Conservation (phyloP, 37 sponge, comb jelly and placozoan genomes). For the Crambe crambe region DNA sequence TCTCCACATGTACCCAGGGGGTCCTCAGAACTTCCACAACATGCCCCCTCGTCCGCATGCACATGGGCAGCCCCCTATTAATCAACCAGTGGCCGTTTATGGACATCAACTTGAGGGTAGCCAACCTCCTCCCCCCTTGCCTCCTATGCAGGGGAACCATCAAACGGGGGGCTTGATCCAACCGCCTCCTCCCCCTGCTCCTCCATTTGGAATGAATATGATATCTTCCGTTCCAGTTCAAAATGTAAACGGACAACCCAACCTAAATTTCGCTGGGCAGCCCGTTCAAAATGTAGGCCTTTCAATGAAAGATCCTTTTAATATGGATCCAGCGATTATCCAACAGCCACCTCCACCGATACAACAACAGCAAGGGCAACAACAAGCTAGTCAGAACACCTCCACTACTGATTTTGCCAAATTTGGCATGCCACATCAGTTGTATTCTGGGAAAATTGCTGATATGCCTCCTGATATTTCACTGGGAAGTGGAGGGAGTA, state of each 20-base stretch:
- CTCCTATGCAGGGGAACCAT: not conserved
- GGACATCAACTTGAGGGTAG: conserved; percentile 24
- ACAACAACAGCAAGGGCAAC: not conserved
- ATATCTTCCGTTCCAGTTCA: not conserved
- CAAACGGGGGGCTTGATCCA: conserved; percentile 10
- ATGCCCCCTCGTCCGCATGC: conserved; percentile 16
- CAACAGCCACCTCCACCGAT: not conserved
- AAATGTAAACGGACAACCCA: conserved; percentile 7
- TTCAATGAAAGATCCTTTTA: not conserved
- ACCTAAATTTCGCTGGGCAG: conserved; percentile 12
- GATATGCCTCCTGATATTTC: not conserved
- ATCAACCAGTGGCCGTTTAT: conserved; percentile 13
- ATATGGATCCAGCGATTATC: not conserved
- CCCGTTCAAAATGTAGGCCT: conserved; percentile 1
- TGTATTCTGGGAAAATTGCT: not conserved
- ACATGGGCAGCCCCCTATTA: not conserved
- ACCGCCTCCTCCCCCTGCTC: not conserved
- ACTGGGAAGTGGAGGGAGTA: not conserved
- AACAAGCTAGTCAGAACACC: not conserved
- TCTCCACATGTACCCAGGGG: conserved; percentile 6
- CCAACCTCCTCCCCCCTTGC: not conserved
- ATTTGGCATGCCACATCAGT: not conserved
- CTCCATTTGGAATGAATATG: conserved; percentile 17
- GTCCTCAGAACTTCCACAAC: conserved; percentile 22
- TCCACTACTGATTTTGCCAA: not conserved